These are phyloP conservation scores for Melanchra persicariae DNA, from an alignment of 2,888 invertebrate species.

Conservation along the genomic window DNA sequence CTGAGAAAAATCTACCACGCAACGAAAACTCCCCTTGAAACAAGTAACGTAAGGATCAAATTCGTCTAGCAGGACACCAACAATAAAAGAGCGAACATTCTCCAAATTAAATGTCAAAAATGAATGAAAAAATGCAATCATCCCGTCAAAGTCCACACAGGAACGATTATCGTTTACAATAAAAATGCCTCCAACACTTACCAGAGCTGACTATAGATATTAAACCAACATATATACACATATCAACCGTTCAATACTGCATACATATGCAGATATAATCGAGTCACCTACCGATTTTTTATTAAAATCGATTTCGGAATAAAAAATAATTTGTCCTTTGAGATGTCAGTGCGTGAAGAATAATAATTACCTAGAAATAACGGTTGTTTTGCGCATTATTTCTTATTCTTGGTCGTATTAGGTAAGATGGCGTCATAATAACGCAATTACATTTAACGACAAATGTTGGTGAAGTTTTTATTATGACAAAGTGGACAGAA, in stretches of 20 bases:
- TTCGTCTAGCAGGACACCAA: slow-evolving; percentile 13
- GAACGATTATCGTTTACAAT: slow-evolving; percentile 52
- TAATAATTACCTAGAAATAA: slow-evolving; percentile 34
- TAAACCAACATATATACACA: slow-evolving; percentile 14
- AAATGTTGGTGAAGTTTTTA: slow-evolving; percentile 40
- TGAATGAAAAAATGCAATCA: slow-evolving; percentile 59
- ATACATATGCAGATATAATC: slow-evolving; percentile 53
- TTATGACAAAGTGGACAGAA: slow-evolving; percentile 25
- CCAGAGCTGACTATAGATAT: slow-evolving; percentile 8
- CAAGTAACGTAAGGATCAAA: slow-evolving; percentile 17
- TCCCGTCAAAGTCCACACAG: slow-evolving; percentile 47
- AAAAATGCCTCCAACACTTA: slow-evolving; percentile 54
- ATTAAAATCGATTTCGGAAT: slow-evolving; percentile 44
- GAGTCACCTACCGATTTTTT: slow-evolving; percentile 37
- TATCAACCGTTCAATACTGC: slow-evolving; percentile 13
- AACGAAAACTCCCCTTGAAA: slow-evolving; percentile 14
- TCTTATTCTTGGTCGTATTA: slow-evolving; percentile 39
- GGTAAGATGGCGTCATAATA: slow-evolving; percentile 46
- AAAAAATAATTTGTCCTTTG: slow-evolving; percentile 14
- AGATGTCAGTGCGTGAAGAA: slow-evolving; percentile 39
- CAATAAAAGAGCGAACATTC: slow-evolving; percentile 48
- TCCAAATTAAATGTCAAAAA: slow-evolving; percentile 59
- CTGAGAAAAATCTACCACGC: background rate
- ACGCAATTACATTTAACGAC: slow-evolving; percentile 53
- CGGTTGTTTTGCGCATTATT: slow-evolving; percentile 39